Evolutionary conservation across 2,888 invertebrate genomes (phyloP).

Genomic region (Muschampia plurimacula): DNA sequence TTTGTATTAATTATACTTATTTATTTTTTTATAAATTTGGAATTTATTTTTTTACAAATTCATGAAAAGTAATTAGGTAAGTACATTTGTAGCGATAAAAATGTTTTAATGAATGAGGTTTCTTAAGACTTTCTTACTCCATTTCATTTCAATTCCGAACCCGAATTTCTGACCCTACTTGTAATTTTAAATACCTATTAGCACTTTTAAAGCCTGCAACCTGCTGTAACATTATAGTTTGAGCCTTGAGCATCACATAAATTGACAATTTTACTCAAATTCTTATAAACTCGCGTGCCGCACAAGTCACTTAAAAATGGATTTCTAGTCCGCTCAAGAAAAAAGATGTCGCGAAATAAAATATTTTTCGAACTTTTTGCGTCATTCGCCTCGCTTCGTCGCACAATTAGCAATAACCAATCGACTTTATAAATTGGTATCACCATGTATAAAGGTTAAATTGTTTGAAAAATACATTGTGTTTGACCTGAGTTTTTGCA

Average conservation of each 20-base stretch:
- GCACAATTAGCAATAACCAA: conserved; percentile 37
- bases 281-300: background rate
- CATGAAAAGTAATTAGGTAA: too few relatives aligned
- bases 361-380: conserved; percentile 22
- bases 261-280: background rate
- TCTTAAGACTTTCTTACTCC: too few relatives aligned
- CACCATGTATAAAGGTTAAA: conserved; percentile 57
- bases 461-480: conserved; percentile 57
- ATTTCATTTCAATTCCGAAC: too few relatives aligned
- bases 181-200: background rate
- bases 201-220: background rate
- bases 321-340: conserved; percentile 17
- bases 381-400: conserved; percentile 13
- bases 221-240: background rate
- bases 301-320: background rate
- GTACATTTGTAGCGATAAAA: too few relatives aligned
- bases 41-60: too few relatives aligned
- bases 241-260: background rate
- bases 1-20: too few relatives aligned
- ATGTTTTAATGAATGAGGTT: too few relatives aligned
- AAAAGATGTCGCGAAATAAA: conserved; percentile 17
- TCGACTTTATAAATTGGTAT: conserved; percentile 42
- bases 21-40: too few relatives aligned
- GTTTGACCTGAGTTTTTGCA: conserved; percentile 35
- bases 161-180: background rate